A percentile compares a stretch with the other conserved stretches of the same genome.
These are phyloP conservation scores for Fragum sueziense DNA, from an alignment of 2,888 invertebrate species.

Conservation along the genomic window DNA sequence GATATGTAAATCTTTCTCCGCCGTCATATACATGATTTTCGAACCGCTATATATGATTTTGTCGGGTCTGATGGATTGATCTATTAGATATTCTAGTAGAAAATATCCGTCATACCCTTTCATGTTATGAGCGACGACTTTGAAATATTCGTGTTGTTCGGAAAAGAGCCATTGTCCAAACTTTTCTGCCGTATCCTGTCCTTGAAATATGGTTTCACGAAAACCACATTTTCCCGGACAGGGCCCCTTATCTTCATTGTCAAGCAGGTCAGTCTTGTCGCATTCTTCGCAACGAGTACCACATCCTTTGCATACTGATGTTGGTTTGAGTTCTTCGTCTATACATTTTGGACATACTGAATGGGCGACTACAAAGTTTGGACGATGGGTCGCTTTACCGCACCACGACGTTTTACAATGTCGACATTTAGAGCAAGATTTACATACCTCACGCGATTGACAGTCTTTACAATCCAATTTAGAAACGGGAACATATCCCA, in stretches of 20 bases:
- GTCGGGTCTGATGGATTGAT: slow-evolving; percentile 43
- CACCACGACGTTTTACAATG: slow-evolving; percentile 38
- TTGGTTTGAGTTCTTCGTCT: slow-evolving; percentile 15
- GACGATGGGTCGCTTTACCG: slow-evolving; percentile 38
- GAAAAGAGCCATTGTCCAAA: slow-evolving; percentile 51
- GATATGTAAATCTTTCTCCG: slow-evolving; percentile 31
- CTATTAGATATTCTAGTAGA: slow-evolving; percentile 52
- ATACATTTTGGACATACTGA: slow-evolving; percentile 37
- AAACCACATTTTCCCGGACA: slow-evolving; percentile 51
- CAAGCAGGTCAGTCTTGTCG: slow-evolving; percentile 19
- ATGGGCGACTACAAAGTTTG: slow-evolving; percentile 49
- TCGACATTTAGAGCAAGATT: slow-evolving; percentile 27
- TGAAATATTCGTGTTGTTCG: slow-evolving; percentile 35
- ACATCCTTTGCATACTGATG: slow-evolving; percentile 37
- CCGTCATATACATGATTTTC: slow-evolving; percentile 50
- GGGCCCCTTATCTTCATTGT: slow-evolving; percentile 38
- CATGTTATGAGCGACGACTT: slow-evolving; percentile 48
- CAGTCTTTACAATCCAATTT: slow-evolving; percentile 32
- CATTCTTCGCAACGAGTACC: slow-evolving; percentile 44
- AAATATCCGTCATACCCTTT: slow-evolving; percentile 53
- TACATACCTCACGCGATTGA: slow-evolving; percentile 23
- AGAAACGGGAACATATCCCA: slow-evolving; percentile 21
- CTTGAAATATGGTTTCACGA: slow-evolving; percentile 47
- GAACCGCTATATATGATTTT: slow-evolving; percentile 43
- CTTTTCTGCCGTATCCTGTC: slow-evolving; percentile 29